Base-by-base conservation (phyloP, 1,140 invertebrate genomes). In the Anoplolepis gracilipes region DNA sequence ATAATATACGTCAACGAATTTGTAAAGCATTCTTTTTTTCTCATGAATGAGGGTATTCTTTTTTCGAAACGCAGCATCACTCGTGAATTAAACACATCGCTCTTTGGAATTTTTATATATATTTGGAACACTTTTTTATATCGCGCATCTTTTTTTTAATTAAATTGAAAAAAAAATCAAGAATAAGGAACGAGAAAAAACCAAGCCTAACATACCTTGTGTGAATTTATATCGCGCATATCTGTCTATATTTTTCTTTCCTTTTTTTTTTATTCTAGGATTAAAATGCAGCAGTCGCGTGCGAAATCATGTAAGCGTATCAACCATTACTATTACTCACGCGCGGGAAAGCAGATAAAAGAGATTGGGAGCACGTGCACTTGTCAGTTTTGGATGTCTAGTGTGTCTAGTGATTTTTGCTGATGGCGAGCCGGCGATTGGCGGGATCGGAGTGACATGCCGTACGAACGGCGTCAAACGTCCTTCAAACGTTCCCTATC, bases 401-500 rank as follows among this genome's bases (percentile, higher is more conserved):
- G n/a, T n/a, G 11, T 10, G 55, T 76, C 39, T 76, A 76, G 46
- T 70, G 53, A 81, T 81, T 81, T 67, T 16, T 13, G 53, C 39
- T 0, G 4, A 19, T 4, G 19, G 7, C 57, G 55, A 22, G 36
- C 13, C 33, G 30, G 39, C 49, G 57, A 81, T 85, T 89, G 78
- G 73, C 39, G 61, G 61, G 19, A 69, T 82, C 85, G 64, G 62
- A 65, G 36, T 30, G 87, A 89, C 81, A 89, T 81, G 85, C 88
- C 53, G 86, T 70, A 46, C 75, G 59, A 81, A 70, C 53, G 30
- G 19, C 65, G 81, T 78, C 64, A 72, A 76, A 65, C 64, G 92
- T 91, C 90, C 92, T 92, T 92, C 89, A 92, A 92, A 91, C 85
- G 87, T 90, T 92, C 67, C 87, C 84, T 91, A 92, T 92, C 89